Conservation (phyloP, 2,888 invertebrate species). For the Hydroisotoma schaefferi region DNA sequence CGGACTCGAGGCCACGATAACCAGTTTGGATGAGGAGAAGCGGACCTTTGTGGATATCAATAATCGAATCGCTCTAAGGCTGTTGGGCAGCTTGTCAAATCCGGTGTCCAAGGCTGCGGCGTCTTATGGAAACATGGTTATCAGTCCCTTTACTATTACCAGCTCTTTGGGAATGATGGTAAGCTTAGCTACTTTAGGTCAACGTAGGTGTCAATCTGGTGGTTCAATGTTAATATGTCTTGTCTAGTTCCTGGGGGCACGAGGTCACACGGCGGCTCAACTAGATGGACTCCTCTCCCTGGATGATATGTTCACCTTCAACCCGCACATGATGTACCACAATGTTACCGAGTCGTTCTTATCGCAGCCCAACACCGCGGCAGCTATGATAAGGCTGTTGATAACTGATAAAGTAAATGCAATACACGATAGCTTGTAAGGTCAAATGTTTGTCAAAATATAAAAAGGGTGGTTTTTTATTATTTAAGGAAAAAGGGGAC, state of each 20-base stretch:
- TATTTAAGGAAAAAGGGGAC: conserved; percentile 63
- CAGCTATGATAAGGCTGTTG: conserved; percentile 75
- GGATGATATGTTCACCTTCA: conserved; percentile 85
- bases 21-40: conserved; percentile 68
- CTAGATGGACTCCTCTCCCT: conserved; percentile 81
- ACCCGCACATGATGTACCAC: conserved; percentile 80
- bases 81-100: conserved; percentile 55
- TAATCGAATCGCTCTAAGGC: conserved; percentile 78
- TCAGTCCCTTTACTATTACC: conserved; percentile 80
- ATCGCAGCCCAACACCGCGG: conserved; percentile 62
- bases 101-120: conserved; percentile 66
- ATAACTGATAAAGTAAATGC: conserved; percentile 68
- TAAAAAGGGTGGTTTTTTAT: conserved; percentile 8
- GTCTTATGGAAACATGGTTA: conserved; percentile 64
- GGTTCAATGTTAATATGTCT: no score
- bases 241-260: conserved; percentile 79
- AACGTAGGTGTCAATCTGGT: no score
- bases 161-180: conserved; percentile 88
- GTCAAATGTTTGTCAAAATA: background rate
- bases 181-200: no score
- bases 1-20: conserved; percentile 65
- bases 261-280: conserved; percentile 81
- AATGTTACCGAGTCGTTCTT: conserved; percentile 80
- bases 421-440: background rate
- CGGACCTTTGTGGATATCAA: conserved; percentile 74